A percentile compares a stretch with the other conserved stretches of the same genome.
phyloP scores from a whole-genome alignment of 2,797 vertebrate species.

The Thripadectes ignobilis region DNA sequence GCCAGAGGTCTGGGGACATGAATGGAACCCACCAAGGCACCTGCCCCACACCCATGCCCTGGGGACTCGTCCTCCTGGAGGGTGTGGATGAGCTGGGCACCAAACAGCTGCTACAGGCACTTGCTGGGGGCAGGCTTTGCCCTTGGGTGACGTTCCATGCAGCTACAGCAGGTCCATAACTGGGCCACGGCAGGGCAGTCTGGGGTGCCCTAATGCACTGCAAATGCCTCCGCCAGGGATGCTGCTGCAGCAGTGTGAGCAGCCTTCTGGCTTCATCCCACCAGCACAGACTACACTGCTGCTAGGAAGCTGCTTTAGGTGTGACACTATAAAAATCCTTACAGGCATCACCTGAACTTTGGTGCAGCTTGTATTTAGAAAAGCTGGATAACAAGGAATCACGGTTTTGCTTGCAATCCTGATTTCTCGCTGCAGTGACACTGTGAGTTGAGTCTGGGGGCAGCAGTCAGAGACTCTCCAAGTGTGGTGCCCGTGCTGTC shows the following conservation, averaged over 20 bases:
- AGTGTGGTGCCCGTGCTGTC: background rate
- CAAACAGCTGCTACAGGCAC: background rate
- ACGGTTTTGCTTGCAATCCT: background rate
- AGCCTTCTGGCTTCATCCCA: background rate
- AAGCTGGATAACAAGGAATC: fast-evolving
- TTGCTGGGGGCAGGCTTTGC: background rate
- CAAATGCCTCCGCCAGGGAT: fast-evolving
- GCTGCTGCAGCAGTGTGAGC: background rate
- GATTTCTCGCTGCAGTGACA: background rate
- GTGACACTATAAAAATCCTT: fast-evolving
- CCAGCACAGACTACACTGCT: fast-evolving
- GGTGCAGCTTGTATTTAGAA: background rate
- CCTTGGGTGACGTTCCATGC: fast-evolving
- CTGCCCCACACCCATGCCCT: background rate
- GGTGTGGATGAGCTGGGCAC: background rate
- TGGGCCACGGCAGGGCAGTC: fast-evolving
- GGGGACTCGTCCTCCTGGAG: background rate
- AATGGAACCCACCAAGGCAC: background rate
- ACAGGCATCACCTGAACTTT: background rate
- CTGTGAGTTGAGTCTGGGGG: background rate
- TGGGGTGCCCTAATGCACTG: too few relatives aligned
- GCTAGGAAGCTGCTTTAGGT: background rate
- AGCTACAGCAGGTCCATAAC: background rate
- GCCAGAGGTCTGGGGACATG: fast-evolving
- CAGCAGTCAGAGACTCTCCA: background rate